These are phyloP conservation scores for Epistrophella euchroma DNA, from an alignment of 2,888 invertebrate genomes.

Conservation along the genomic window DNA sequence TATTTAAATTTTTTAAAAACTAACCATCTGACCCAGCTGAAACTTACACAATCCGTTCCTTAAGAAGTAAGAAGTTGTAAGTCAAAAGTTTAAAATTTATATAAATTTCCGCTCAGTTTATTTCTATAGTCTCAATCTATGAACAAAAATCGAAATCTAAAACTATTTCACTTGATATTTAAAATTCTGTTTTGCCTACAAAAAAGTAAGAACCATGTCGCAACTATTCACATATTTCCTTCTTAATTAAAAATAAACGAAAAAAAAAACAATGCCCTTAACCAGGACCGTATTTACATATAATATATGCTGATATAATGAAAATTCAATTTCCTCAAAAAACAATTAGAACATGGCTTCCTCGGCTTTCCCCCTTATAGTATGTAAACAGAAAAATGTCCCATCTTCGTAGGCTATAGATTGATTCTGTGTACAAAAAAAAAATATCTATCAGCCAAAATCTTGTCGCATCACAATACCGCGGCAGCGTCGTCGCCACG, in stretches of 20 bases:
- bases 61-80: too few relatives aligned
- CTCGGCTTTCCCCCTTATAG: neutral
- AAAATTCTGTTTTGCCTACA: neutral
- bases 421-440: conserved; percentile 44
- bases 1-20: too few relatives aligned
- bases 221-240: neutral
- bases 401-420: conserved; percentile 24
- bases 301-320: conserved; percentile 2
- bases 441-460: conserved; percentile 22
- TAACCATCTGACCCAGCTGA: too few relatives aligned
- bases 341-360: conserved; percentile 60
- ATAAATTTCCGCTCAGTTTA: too few relatives aligned
- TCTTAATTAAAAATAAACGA: conserved; percentile 11
- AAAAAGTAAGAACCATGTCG: neutral
- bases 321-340: conserved; percentile 55
- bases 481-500: conserved; percentile 34
- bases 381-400: conserved; percentile 22
- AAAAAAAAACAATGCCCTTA: conserved; percentile 36
- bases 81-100: too few relatives aligned
- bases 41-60: too few relatives aligned
- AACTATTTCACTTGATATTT: neutral
- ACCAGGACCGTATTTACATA: conserved; percentile 27
- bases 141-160: neutral
- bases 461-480: conserved; percentile 39
- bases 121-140: neutral